Percentiles rank a stretch among this genome's conserved stretches.
phyloP scores from a whole-genome alignment of 2,113 vertebrate species.

The Bubo scandiacus region DNA sequence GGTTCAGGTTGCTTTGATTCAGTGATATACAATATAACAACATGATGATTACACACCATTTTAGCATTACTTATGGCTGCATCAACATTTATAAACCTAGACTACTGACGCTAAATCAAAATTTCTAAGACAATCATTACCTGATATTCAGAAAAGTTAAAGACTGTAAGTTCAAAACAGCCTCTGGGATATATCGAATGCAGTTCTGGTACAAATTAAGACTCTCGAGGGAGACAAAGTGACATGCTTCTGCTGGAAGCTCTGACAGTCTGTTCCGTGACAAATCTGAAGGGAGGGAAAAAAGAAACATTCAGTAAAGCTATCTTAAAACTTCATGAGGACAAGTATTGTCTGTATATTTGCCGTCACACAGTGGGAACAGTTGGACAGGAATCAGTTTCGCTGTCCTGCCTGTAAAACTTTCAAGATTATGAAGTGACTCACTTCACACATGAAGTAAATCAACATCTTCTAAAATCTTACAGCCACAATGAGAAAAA shows the following conservation, averaged over 20 bases:
- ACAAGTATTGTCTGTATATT: not conserved
- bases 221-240: slow-evolving; percentile 93
- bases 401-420: not conserved
- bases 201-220: slow-evolving; percentile 98
- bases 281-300: slow-evolving; percentile 77
- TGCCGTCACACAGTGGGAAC: not conserved
- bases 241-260: slow-evolving; percentile 89
- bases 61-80: not conserved
- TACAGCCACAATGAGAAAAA: not conserved
- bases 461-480: not conserved
- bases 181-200: slow-evolving; percentile 92
- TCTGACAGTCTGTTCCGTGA: slow-evolving; percentile 93
- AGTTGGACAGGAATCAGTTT: not conserved
- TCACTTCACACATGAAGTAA: not conserved
- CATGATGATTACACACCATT: not conserved
- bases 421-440: not conserved
- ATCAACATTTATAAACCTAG: not conserved
- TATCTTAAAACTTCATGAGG: not conserved
- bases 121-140: slow-evolving; percentile 66
- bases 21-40: not conserved
- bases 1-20: not conserved
- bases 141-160: slow-evolving; percentile 97
- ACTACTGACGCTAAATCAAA: not conserved
- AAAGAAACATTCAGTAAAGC: not conserved
- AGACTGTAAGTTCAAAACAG: slow-evolving; percentile 89